phyloP scores from a whole-genome alignment of 1,140 invertebrate species.

The Drosophila subobscura region DNA sequence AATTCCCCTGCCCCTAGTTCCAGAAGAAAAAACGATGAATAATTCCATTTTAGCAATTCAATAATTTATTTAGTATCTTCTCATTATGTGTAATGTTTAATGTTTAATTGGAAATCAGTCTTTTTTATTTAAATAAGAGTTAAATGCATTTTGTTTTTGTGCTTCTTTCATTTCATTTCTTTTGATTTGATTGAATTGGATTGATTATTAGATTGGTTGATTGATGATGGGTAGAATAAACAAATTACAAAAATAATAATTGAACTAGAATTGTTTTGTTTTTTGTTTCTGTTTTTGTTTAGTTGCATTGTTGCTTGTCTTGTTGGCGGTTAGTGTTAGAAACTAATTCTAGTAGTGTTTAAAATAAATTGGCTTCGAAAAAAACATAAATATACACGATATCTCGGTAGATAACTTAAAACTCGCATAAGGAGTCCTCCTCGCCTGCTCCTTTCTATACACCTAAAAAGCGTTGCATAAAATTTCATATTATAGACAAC shows the following conservation, averaged over 20 bases:
- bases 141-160: constrained; percentile 75
- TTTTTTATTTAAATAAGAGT: constrained; percentile 82
- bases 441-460: constrained; percentile 38
- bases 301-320: constrained; percentile 78
- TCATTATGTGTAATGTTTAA: constrained; percentile 66
- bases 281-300: constrained; percentile 29
- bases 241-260: constrained; percentile 49
- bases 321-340: constrained; percentile 50
- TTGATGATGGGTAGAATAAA: constrained; percentile 23
- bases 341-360: constrained; percentile 39
- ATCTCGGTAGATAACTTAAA: constrained; percentile 34
- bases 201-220: constrained; percentile 33
- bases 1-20: too few species aligned
- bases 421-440: constrained; percentile 33
- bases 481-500: constrained; percentile 77
- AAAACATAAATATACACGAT: constrained; percentile 59
- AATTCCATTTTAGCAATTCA: constrained; percentile 69
- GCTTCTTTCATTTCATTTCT: constrained; percentile 39
- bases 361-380: constrained; percentile 46
- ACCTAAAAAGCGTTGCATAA: constrained; percentile 64
- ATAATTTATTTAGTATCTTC: constrained; percentile 80
- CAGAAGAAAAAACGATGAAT: not conserved
- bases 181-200: constrained; percentile 43
- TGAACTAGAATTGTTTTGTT: constrained; percentile 63
- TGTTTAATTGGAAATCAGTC: constrained; percentile 82